Evolutionary conservation across 2,113 vertebrate genomes (phyloP), one percentile per base, ranked within the genome.

Genomic region (Elaphurus davidianus): DNA sequence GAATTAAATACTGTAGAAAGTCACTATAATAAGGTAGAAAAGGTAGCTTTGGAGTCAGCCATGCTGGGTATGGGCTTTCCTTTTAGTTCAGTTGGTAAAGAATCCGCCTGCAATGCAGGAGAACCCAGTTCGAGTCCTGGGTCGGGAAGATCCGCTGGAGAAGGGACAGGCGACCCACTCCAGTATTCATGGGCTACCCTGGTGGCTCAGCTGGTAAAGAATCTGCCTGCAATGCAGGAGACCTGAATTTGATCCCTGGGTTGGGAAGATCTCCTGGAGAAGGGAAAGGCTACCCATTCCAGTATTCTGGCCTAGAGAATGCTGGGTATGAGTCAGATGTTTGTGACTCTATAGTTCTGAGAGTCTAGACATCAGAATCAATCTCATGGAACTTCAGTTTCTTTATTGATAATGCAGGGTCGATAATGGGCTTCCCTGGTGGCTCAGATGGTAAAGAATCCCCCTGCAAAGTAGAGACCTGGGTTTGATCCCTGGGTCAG

Each of bases 331-430:
- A 94, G 62, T 40, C 74, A 85, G 19, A 43, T 16, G 7, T 55
- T 14, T 14, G 25, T 45, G 14, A 7, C 23, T n/a, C 33, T 9
- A 36, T 25, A 57, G 14, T 21, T 96, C 27, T 91, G 74, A 92
- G 40, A 93, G 12, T 81, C 59, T 25, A 62, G 54, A 21, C 7
- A 85, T 2, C 10, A 50, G 33, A 54, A 33, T 43, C 11, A 1
- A 60, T 64, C 88, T 95, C 47, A 47, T 23, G 45, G 28, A 91
- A 60, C 11, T 45, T 55, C 16, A 30, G n/a, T 88, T 91, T 93
- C 8, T 21, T 85, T 76, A 55, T 27, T 62, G n/a, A 88, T 91
- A 92, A 95, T 57, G 4, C 19, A 96, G 7, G 45, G 67, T 23
- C 0, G 1, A 71, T 71, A 71, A 71, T 40, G 67, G 67, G 67